phyloP scores from a whole-genome alignment of 2,888 invertebrate genomes.

The Eledone cirrhosa region DNA sequence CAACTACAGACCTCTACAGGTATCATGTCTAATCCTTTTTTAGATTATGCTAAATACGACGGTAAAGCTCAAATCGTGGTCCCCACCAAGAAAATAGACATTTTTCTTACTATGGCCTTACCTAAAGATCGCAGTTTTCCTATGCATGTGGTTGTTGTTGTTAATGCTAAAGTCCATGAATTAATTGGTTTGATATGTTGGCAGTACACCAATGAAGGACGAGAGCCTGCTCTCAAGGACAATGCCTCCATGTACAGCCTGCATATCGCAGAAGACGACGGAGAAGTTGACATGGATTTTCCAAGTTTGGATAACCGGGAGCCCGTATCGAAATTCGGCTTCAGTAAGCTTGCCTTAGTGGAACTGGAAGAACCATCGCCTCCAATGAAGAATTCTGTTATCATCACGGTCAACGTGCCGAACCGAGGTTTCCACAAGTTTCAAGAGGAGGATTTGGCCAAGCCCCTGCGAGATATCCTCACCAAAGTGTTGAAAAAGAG shows the following conservation, averaged over 20 bases:
- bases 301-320: slow-evolving; percentile 89
- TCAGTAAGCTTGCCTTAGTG: slow-evolving; percentile 86
- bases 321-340: slow-evolving; percentile 91
- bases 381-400: slow-evolving; percentile 44
- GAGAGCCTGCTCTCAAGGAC: slow-evolving; percentile 73
- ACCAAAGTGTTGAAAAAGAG: slow-evolving; percentile 58
- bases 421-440: slow-evolving; percentile 65
- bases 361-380: slow-evolving; percentile 71
- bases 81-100: slow-evolving; percentile 84
- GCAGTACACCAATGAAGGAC: slow-evolving; percentile 68
- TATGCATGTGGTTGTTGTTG: slow-evolving; percentile 80
- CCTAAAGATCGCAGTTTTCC: slow-evolving; percentile 85
- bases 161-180: slow-evolving; percentile 85
- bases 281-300: slow-evolving; percentile 92
- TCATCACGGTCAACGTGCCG: slow-evolving; percentile 65
- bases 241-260: slow-evolving; percentile 81
- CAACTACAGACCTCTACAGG: slow-evolving; percentile 81
- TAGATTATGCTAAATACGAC: slow-evolving; percentile 90
- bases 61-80: slow-evolving; percentile 77
- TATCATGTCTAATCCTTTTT: slow-evolving; percentile 84
- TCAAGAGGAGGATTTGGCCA: slow-evolving; percentile 57
- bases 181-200: slow-evolving; percentile 91
- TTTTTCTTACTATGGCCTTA: slow-evolving; percentile 88
- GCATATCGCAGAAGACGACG: slow-evolving; percentile 95
- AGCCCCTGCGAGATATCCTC: slow-evolving; percentile 58